phyloP scores from a whole-genome alignment of 2,888 invertebrate genomes.

The Eristalis intricaria region DNA sequence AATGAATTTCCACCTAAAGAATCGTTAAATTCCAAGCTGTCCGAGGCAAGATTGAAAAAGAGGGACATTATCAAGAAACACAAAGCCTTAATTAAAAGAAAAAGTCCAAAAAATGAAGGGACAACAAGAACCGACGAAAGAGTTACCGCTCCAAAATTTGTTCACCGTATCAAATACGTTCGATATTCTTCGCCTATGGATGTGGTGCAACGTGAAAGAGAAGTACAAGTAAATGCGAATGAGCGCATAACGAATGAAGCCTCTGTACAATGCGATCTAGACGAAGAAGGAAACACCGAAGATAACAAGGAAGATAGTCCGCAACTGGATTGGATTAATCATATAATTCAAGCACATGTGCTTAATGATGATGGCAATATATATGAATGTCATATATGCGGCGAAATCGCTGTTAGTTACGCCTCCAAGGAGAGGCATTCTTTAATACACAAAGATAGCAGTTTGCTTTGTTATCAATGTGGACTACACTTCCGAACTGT shows the following conservation, averaged over 20 bases:
- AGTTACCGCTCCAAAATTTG: neutral
- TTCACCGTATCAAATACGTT: conserved; percentile 8
- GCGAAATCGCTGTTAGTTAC: conserved; percentile 34
- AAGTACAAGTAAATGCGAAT: neutral
- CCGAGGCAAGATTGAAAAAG: neutral
- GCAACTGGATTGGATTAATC: conserved; percentile 31
- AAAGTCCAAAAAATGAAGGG: neutral
- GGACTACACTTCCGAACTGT: conserved; percentile 23
- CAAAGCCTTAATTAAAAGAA: neutral
- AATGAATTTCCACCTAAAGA: neutral
- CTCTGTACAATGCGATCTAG: conserved; percentile 26
- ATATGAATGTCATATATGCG: conserved; percentile 52
- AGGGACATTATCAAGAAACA: neutral
- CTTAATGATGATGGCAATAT: neutral
- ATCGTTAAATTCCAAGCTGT: neutral
- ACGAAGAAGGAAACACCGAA: neutral
- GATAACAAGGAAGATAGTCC: neutral
- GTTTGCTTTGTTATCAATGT: conserved; percentile 41
- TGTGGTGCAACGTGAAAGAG: conserved; percentile 19
- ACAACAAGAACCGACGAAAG: neutral
- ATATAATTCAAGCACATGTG: conserved; percentile 33
- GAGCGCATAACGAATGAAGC: neutral
- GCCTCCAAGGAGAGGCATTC: conserved; percentile 15
- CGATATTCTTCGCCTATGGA: neutral
- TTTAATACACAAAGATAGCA: conserved; percentile 18